A percentile compares a stretch with the other conserved stretches of the same genome.
These are phyloP conservation scores for Mastigias papua DNA, from an alignment of 30 jellyfish, hydroid and myxozoan genomes.

Conservation along the genomic window DNA sequence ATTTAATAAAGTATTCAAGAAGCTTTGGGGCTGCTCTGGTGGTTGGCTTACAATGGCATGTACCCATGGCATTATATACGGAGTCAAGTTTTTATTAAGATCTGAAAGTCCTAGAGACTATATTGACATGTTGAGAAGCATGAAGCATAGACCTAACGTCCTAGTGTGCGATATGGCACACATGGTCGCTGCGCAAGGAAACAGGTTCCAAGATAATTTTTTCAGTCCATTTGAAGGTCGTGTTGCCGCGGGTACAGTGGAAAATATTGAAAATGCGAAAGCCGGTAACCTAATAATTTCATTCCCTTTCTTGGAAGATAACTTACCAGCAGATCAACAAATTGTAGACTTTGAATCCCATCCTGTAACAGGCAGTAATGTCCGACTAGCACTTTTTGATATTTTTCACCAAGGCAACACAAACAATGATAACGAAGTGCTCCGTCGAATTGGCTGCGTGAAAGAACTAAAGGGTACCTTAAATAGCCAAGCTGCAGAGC, in stretches of 20 bases:
- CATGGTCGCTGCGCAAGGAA: conserved; percentile 50
- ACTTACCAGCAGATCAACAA: neutral
- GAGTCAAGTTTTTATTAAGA: conserved; percentile 20
- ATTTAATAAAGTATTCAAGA: conserved; percentile 48
- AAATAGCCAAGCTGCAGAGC: conserved; percentile 50
- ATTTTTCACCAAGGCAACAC: conserved; percentile 49
- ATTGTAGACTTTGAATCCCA: neutral
- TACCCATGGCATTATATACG: conserved; percentile 55
- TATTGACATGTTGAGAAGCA: conserved; percentile 30
- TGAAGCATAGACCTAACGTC: conserved; percentile 51
- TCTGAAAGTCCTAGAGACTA: conserved; percentile 67
- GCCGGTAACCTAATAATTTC: conserved; percentile 15
- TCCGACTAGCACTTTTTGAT: conserved; percentile 40
- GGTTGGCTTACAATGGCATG: conserved; percentile 70
- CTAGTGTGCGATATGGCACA: conserved; percentile 62
- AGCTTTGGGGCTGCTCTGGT: conserved; percentile 61
- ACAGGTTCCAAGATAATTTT: neutral
- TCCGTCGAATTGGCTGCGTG: conserved; percentile 35
- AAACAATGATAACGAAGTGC: conserved; percentile 21
- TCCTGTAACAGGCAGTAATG: conserved; percentile 38
- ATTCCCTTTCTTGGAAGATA: conserved; percentile 43
- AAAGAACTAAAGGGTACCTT: conserved; percentile 27
- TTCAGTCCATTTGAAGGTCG: conserved; percentile 60
- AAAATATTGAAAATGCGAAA: conserved; percentile 12
- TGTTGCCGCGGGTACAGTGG: conserved; percentile 26